Conservation (phyloP, 2,113 vertebrate genomes). For the Equus quagga region DNA sequence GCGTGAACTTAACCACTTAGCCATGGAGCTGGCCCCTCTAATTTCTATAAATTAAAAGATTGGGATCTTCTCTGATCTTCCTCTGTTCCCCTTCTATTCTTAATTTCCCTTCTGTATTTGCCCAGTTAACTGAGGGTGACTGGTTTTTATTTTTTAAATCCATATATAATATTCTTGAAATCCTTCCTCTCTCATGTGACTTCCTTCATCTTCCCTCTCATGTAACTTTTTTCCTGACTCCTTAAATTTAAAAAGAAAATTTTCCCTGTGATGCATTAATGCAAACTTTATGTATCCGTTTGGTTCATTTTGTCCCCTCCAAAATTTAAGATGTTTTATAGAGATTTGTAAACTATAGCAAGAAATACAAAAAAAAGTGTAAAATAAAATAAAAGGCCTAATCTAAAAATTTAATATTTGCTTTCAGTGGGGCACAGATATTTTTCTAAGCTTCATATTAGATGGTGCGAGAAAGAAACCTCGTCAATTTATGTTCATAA, state of each 20-base stretch:
- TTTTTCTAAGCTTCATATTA: not conserved
- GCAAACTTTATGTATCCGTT: not conserved
- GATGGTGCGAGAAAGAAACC: not conserved
- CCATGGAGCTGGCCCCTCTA: not conserved
- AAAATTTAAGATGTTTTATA: constrained; percentile 29
- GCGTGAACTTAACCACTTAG: too few species aligned
- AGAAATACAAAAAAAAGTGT: constrained; percentile 41
- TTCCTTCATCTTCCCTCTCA: not conserved
- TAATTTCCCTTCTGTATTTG: not conserved
- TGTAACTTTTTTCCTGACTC: not conserved
- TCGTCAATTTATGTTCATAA: not conserved
- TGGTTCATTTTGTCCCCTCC: constrained; percentile 11
- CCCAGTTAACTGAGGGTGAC: not conserved
- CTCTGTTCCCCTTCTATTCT: not conserved
- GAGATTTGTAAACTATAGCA: constrained; percentile 2
- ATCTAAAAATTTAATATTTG: constrained; percentile 1
- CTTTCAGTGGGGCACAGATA: not conserved
- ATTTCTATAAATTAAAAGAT: constrained; percentile 35
- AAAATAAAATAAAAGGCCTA: not conserved
- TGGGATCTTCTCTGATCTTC: not conserved
- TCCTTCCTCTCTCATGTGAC: not conserved
- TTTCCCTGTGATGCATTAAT: not conserved
- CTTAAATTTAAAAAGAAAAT: constrained; percentile 14
- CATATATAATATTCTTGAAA: not conserved
- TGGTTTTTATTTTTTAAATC: not conserved